Evolutionary conservation across 2,888 invertebrate species (phyloP), one percentile per base, ranked within the genome.

Genomic region (Nebria salina): DNA sequence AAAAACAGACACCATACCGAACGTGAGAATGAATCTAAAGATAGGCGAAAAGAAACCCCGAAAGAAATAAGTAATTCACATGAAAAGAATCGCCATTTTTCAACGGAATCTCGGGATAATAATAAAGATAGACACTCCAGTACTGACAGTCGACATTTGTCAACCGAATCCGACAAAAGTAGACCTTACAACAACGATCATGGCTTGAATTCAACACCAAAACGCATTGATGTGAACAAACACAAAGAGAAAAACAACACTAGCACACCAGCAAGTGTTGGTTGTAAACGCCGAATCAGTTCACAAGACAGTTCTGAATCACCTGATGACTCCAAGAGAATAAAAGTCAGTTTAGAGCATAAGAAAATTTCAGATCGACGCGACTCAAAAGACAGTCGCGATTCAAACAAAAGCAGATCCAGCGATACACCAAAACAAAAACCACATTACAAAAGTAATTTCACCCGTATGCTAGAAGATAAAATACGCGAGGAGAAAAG

Each of bases 231-330:
- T 85, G 84, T 85, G 7, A 86, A 84, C 75, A 92, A 92, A 87
- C 88, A 92, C 68, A 92, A 93, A 87, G 93, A 93, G 85, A 90
- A 92, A 72, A 89, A 92, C 81, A 93, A 91, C 87, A 92, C 92
- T 87, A 54, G 11, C 2, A 88, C 93, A 84, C 93, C 93, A 4
- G 92, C 93, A 3, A 91, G 91, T 82, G 91, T 94, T 43, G 92
- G 93, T 0, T 90, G 91, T 81, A 96, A 96, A 88, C 91, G 96
- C 76, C 91, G 96, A 82, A 92, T 95, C 86, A 95, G 95, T 83
- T 94, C 94, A 1, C 95, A 96, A 87, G 96, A 96, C 82, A 92
- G 91, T 85, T 84, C 90, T 76, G 92, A 92, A 84, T 89, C 89
- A 77, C 87, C 91, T 2, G 89, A 90, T 77, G 93, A 94, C 82